phyloP scores from a whole-genome alignment of 2,797 vertebrate genomes.

The Antennarius maculatus region DNA sequence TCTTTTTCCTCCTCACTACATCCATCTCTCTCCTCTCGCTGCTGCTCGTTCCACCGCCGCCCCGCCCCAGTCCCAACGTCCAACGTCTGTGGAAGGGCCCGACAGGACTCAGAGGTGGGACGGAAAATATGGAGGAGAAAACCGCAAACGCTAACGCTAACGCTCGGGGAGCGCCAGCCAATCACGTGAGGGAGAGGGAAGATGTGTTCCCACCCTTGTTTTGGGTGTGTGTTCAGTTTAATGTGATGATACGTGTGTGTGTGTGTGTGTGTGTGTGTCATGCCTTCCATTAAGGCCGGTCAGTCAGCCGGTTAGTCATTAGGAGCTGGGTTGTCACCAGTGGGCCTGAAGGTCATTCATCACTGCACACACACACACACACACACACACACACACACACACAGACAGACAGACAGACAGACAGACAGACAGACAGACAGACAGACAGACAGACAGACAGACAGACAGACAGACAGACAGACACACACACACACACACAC shows the following conservation, averaged over 20 bases:
- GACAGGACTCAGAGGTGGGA: conserved; percentile 50
- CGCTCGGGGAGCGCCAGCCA: conserved; percentile 51
- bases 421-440: conserved; percentile 13
- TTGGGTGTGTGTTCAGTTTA: conserved; percentile 33
- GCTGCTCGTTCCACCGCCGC: neutral
- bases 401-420: conserved; percentile 7
- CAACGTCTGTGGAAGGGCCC: conserved; percentile 45
- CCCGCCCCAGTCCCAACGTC: conserved; percentile 19
- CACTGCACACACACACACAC: conserved; percentile 51
- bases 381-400: neutral
- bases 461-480: conserved; percentile 1
- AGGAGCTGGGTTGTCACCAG: conserved; percentile 62
- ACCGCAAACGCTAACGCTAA: conserved; percentile 39
- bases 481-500: no score
- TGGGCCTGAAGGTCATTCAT: conserved; percentile 61
- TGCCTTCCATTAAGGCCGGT: conserved; percentile 47
- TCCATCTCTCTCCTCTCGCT: conserved; percentile 7
- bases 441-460: conserved; percentile 26
- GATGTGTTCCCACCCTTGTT: conserved; percentile 35
- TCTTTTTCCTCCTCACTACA: conserved; percentile 28
- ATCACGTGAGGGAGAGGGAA: conserved; percentile 42
- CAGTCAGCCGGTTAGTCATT: conserved; percentile 64
- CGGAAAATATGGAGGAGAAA: conserved; percentile 51
- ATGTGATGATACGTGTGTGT: conserved; percentile 44
- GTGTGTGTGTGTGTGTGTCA: conserved; percentile 12